A percentile compares a stretch with the other conserved stretches of the same genome.
These are phyloP conservation scores for Spinus pinus DNA, from an alignment of 2,797 vertebrate species.

Conservation along the genomic window DNA sequence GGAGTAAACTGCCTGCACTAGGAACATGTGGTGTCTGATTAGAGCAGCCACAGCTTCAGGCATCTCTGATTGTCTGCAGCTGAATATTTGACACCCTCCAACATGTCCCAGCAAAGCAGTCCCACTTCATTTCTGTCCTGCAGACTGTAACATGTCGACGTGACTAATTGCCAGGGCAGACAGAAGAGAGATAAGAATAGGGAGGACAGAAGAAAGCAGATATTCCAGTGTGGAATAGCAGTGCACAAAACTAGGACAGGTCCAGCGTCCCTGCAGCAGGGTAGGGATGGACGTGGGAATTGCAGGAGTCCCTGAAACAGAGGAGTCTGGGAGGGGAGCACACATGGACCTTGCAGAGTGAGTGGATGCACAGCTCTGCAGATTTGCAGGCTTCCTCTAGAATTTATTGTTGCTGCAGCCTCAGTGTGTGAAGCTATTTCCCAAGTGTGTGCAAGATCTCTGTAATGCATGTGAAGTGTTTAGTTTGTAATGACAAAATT, in stretches of 20 bases:
- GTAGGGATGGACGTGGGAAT: neutral
- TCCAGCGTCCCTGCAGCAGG: neutral
- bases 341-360: neutral
- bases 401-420: neutral
- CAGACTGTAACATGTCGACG: neutral
- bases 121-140: neutral
- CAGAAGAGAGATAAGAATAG: neutral
- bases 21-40: neutral
- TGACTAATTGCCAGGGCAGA: conserved; percentile 20
- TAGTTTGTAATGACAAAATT: neutral
- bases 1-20: neutral
- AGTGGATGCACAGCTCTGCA: neutral
- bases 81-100: neutral
- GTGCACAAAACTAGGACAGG: neutral
- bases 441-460: neutral
- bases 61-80: neutral
- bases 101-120: conserved; percentile 4
- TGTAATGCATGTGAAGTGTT: neutral
- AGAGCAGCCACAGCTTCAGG: neutral
- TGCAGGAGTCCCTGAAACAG: neutral
- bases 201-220: neutral
- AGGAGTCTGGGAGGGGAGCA: neutral
- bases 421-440: neutral
- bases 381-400: neutral
- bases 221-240: neutral